phyloP scores from a whole-genome alignment of 1,140 invertebrate species.

The Drosophila erecta region DNA sequence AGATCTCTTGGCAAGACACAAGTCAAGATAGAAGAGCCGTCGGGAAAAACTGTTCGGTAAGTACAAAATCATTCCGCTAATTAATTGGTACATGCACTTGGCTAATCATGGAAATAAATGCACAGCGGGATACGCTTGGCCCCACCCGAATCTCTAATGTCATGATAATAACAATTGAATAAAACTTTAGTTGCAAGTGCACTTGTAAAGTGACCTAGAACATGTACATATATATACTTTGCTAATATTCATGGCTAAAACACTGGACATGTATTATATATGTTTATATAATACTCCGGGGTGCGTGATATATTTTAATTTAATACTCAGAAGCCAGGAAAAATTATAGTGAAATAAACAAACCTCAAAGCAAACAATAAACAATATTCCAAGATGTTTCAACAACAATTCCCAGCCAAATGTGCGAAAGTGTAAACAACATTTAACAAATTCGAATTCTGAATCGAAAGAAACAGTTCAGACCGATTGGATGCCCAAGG shows the following conservation, averaged over 20 bases:
- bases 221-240: background rate
- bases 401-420: slow-evolving; percentile 56
- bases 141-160: slow-evolving; percentile 12
- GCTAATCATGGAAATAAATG: slow-evolving; percentile 34
- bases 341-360: slow-evolving; percentile 57
- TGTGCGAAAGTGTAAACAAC: slow-evolving; percentile 64
- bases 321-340: background rate
- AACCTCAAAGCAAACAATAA: slow-evolving; percentile 59
- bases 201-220: background rate
- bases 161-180: slow-evolving; percentile 42
- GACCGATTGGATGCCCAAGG: background rate
- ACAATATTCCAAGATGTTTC: slow-evolving; percentile 58
- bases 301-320: slow-evolving; percentile 29
- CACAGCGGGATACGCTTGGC: slow-evolving; percentile 5
- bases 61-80: slow-evolving; percentile 56
- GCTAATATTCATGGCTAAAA: background rate
- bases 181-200: slow-evolving; percentile 1
- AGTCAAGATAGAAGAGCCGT: background rate
- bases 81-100: slow-evolving; percentile 65
- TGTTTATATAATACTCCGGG: slow-evolving; percentile 11
- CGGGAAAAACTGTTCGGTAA: background rate
- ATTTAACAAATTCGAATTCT: slow-evolving; percentile 21
- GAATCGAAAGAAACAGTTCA: slow-evolving; percentile 13
- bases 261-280: background rate
- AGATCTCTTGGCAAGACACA: background rate